phyloP scores from a whole-genome alignment of 1,140 invertebrate genomes.

The Globodera rostochiensis region DNA sequence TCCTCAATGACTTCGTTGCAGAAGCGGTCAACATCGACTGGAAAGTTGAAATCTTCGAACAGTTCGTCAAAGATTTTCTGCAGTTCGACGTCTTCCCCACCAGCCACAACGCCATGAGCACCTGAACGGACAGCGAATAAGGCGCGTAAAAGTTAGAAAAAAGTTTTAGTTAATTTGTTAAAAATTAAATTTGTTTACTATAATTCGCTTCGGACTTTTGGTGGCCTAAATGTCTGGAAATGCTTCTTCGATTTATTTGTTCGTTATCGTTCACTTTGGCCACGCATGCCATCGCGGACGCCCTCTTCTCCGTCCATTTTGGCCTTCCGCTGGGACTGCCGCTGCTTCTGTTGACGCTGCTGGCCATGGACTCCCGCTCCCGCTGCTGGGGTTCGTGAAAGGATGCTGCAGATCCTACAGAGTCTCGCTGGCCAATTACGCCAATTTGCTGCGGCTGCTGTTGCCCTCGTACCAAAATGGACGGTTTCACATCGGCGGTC shows the following conservation, averaged over 20 bases:
- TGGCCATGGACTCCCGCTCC: slow-evolving; percentile 30
- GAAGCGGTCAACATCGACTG: slow-evolving; percentile 35
- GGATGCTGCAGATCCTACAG: slow-evolving; percentile 36
- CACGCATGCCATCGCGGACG: slow-evolving; percentile 17
- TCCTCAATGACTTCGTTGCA: slow-evolving; percentile 40
- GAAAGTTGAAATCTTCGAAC: slow-evolving; percentile 24
- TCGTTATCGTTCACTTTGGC: slow-evolving; percentile 5
- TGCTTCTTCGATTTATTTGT: too few species aligned
- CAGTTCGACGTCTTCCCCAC: slow-evolving; percentile 28
- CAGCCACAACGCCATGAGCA: slow-evolving; percentile 26
- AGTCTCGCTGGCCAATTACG: slow-evolving; percentile 20
- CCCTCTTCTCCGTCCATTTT: not conserved
- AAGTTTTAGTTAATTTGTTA: too few species aligned
- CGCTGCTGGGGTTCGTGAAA: slow-evolving; percentile 35
- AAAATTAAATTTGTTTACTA: too few species aligned
- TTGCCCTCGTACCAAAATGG: not conserved
- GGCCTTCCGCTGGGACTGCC: slow-evolving; percentile 8
- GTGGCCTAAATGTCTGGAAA: too few species aligned
- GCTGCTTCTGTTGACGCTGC: not conserved
- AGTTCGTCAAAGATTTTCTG: slow-evolving; percentile 34
- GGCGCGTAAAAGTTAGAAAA: too few species aligned
- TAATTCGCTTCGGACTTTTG: too few species aligned
- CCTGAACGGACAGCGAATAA: not conserved
- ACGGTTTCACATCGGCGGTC: not conserved
- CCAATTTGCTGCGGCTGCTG: not conserved